These are phyloP conservation scores for Listronotus oregonensis DNA, from an alignment of 1,140 invertebrate species.

Conservation along the genomic window DNA sequence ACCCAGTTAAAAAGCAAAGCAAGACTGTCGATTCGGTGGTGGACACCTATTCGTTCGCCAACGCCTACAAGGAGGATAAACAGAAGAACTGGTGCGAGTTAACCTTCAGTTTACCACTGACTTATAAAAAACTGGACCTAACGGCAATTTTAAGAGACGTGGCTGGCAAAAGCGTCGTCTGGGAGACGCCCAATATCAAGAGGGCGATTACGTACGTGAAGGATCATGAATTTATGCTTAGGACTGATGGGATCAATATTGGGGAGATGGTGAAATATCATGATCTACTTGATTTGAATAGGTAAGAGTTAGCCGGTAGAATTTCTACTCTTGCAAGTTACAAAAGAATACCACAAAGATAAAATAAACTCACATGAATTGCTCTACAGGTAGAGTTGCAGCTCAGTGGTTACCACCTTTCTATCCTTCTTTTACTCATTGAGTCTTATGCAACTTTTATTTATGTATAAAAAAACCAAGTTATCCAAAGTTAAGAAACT, in stretches of 20 bases:
- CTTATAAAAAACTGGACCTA: slow-evolving; percentile 74
- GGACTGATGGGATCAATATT: slow-evolving; percentile 96
- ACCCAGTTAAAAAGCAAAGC: slow-evolving; percentile 73
- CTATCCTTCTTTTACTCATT: too few relatives aligned
- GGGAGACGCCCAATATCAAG: slow-evolving; percentile 81
- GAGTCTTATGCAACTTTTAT: too few relatives aligned
- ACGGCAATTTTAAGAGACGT: slow-evolving; percentile 75
- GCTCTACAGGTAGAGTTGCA: too few relatives aligned
- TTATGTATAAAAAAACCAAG: too few relatives aligned
- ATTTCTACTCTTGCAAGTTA: too few relatives aligned
- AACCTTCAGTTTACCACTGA: slow-evolving; percentile 67
- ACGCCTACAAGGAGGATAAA: slow-evolving; percentile 78
- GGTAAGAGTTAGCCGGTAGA: not conserved
- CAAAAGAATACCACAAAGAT: too few relatives aligned
- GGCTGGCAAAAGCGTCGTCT: slow-evolving; percentile 76
- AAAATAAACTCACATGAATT: too few relatives aligned
- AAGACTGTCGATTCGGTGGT: slow-evolving; percentile 63
- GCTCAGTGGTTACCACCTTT: too few relatives aligned
- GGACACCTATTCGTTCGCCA: slow-evolving; percentile 57
- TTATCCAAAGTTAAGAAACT: too few relatives aligned
- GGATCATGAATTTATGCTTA: slow-evolving; percentile 67
- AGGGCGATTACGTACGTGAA: slow-evolving; percentile 76
- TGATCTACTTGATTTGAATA: slow-evolving; percentile 32
- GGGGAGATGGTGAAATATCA: slow-evolving; percentile 50
- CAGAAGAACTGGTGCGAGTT: slow-evolving; percentile 76